These are phyloP conservation scores for Drosophila aldrichi DNA, from an alignment of 2,888 invertebrate species.

Conservation along the genomic window DNA sequence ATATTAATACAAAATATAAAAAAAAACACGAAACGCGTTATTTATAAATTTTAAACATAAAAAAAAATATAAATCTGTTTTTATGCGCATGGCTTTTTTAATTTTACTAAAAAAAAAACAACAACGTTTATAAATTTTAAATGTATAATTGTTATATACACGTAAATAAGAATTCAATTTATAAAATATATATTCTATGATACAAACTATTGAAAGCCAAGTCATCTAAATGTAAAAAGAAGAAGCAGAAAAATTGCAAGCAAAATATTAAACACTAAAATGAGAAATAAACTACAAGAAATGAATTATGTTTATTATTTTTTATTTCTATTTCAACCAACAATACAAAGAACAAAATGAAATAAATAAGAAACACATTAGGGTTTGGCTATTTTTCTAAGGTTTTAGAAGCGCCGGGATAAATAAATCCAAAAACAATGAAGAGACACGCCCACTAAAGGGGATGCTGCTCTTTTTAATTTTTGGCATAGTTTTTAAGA, in stretches of 20 bases:
- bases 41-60: slow-evolving; percentile 48
- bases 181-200: slow-evolving; percentile 39
- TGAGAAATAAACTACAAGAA: slow-evolving; percentile 43
- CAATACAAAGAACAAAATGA: slow-evolving; percentile 2
- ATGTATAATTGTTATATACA: slow-evolving; percentile 66
- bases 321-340: slow-evolving; percentile 2
- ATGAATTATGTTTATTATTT: slow-evolving; percentile 4
- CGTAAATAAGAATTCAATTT: slow-evolving; percentile 33
- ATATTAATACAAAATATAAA: slow-evolving; percentile 11
- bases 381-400: slow-evolving; percentile 37
- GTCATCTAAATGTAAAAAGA: slow-evolving; percentile 52
- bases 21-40: slow-evolving; percentile 44
- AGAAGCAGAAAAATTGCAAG: slow-evolving; percentile 28
- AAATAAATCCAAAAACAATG: slow-evolving; percentile 3
- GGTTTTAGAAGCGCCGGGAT: slow-evolving; percentile 13
- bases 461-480: slow-evolving; percentile 13
- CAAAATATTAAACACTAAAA: slow-evolving; percentile 46
- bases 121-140: slow-evolving; percentile 45
- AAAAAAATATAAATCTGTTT: slow-evolving; percentile 33
- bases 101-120: slow-evolving; percentile 50
- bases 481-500: slow-evolving; percentile 39
- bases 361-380: not conserved
- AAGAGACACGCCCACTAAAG: slow-evolving; percentile 13
- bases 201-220: slow-evolving; percentile 49
- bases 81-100: slow-evolving; percentile 56